A percentile compares a stretch with the other conserved stretches of the same genome.
Conservation (phyloP, 2,113 vertebrate genomes). For the human (Homo sapiens) region DNA sequence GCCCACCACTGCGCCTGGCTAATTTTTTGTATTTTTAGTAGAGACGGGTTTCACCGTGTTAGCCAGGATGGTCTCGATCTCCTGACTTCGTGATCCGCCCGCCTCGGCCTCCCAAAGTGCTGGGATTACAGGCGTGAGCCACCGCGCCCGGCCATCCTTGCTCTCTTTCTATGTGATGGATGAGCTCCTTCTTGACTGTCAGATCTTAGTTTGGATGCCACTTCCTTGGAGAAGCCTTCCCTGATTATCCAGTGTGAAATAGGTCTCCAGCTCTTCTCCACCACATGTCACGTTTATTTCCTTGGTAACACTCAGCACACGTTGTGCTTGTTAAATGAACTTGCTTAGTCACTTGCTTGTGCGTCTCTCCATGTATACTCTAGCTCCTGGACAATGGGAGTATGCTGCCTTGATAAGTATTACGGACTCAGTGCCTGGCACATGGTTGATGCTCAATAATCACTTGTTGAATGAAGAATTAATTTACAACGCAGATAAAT, state of each 20-base stretch:
- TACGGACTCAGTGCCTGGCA: background rate
- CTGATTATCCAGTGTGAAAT: background rate
- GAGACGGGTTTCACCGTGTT: too few species aligned
- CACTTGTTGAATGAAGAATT: slow-evolving; percentile 14
- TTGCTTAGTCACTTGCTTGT: background rate
- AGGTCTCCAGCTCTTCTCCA: background rate
- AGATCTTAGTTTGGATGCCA: background rate
- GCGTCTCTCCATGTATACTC: fast-evolving
- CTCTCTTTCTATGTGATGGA: background rate
- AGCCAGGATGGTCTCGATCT: too few species aligned
- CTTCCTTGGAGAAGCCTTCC: background rate
- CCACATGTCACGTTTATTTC: background rate
- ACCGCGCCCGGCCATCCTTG: background rate
- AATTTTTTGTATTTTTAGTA: too few species aligned
- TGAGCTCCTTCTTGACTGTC: background rate
- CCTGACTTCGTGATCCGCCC: too few species aligned
- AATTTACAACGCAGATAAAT: slow-evolving; percentile 7
- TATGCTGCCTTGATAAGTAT: background rate
- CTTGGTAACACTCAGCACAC: background rate
- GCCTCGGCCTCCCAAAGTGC: too few species aligned
- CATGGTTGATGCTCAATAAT: background rate
- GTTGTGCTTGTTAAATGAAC: background rate
- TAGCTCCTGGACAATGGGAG: background rate
- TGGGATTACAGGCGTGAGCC: too few species aligned
- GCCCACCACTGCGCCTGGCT: too few species aligned